Base-by-base conservation (phyloP, 1,140 invertebrate species). In the Odontomachus brunneus region DNA sequence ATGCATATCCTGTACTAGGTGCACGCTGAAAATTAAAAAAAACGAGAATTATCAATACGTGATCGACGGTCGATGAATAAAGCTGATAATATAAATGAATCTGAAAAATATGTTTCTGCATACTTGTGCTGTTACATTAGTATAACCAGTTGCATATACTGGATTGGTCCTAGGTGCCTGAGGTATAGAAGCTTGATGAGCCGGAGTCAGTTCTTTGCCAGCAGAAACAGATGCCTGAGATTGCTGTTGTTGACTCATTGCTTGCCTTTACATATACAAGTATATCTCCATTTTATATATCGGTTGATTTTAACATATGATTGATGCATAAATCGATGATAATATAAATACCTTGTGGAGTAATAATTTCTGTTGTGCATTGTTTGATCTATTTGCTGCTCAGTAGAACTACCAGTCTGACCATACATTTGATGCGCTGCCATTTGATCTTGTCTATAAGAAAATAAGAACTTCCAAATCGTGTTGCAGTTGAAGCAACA, bases 351-450 rank as follows among this genome's bases (percentile, higher is more conserved):
- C 93, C 93, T 92, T 44, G 92, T 93, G 24, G 91, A 93, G 88
- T 94, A 94, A 84, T 93, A 93, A 87, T 90, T 93, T 89, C 93
- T 91, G 60, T 93, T 90, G 89, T 93, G 92, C 90, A 94, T 92
- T 55, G 88, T 94, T 91, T 92, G 91, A 65, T 94, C 93, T 49
- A 93, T 90, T 75, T 90, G 89, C 62, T 90, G 90, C 14, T 94
- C 93, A 1, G 84, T 78, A 59, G 90, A 84, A 84, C 89, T 87
- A 76, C 91, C 91, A 74, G 89, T 90, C 87, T 92, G 92, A 19
- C 89, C 91, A 85, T 93, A 94, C 86, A 94, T 90, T 89, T 93
- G 93, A 82, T 94, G 93, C 12, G 93, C 89, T 51, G 85, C 89
- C 76, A 94, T 85, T 86, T 94, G 93, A 91, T 94, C 93, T 74